Evolutionary conservation across 2,888 invertebrate genomes (phyloP).

Genomic region (Metellina segmentata): DNA sequence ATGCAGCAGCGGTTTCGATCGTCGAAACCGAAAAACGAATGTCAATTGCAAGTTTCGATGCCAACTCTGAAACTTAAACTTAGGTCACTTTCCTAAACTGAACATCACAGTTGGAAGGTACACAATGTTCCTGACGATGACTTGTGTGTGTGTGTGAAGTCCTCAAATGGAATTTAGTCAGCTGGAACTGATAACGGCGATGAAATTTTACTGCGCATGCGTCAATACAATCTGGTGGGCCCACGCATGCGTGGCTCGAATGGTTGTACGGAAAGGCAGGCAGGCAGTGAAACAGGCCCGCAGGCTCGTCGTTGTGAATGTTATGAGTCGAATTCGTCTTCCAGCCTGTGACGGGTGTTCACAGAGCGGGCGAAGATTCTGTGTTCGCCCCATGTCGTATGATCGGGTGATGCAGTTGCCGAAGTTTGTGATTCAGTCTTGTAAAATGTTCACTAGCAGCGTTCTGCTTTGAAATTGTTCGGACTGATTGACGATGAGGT

Average conservation of each 20-base stretch:
- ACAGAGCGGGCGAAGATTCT: conserved; percentile 4
- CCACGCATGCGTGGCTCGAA: conserved; percentile 7
- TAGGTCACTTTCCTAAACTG: too few relatives aligned
- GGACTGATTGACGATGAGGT: conserved; percentile 71
- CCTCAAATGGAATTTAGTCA: not conserved
- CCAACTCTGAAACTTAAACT: too few relatives aligned
- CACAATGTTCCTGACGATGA: not conserved
- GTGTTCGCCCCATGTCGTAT: not conserved
- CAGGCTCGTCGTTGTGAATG: conserved; percentile 5
- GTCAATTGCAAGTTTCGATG: not conserved
- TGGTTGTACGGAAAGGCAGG: not conserved
- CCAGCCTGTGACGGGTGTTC: conserved; percentile 1
- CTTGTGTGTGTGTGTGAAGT: conserved; percentile 10
- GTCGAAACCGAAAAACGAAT: not conserved
- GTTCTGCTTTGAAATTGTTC: conserved; percentile 75
- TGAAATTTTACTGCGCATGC: conserved; percentile 41
- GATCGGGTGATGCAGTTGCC: not conserved
- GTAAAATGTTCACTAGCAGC: conserved; percentile 71
- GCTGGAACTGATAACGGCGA: not conserved
- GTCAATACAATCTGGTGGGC: not conserved
- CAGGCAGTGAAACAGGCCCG: conserved; percentile 33
- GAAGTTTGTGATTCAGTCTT: not conserved
- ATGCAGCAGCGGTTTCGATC: not conserved
- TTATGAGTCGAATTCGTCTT: conserved; percentile 10
- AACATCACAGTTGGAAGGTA: not conserved